Conservation (phyloP, 2,797 vertebrate genomes). For the Tenualosa ilisha region DNA sequence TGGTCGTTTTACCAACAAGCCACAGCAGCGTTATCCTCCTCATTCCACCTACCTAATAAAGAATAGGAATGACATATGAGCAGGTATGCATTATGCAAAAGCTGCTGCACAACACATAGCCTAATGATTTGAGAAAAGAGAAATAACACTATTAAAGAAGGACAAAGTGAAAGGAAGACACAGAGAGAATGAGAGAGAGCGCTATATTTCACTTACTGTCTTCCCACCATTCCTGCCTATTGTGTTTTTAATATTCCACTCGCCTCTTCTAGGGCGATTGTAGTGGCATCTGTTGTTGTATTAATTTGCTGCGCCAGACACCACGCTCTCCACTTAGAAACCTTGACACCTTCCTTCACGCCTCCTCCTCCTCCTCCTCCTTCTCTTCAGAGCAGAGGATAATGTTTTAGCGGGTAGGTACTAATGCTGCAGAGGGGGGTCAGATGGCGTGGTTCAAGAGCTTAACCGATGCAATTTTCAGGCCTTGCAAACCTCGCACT, state of each 20-base stretch:
- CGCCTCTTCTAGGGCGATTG: not conserved
- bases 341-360: slow-evolving; percentile 29
- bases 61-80: not conserved
- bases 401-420: slow-evolving; percentile 24
- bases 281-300: not conserved
- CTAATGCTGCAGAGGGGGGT: not conserved
- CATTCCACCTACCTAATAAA: not conserved
- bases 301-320: not conserved
- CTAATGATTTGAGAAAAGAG: not conserved
- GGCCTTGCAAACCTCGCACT: slow-evolving; percentile 22
- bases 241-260: not conserved
- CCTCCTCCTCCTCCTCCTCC: slow-evolving; percentile 29
- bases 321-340: not conserved
- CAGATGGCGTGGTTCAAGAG: slow-evolving; percentile 23
- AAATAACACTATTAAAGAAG: not conserved
- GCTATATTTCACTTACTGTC: no score
- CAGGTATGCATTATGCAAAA: not conserved
- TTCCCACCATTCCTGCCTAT: not conserved
- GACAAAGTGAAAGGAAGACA: not conserved
- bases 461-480: slow-evolving; percentile 49
- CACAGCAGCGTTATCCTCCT: not conserved
- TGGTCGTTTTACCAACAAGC: not conserved
- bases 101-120: no score
- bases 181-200: not conserved
- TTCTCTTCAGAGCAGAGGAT: slow-evolving; percentile 11